phyloP scores from a whole-genome alignment of 2,113 vertebrate species.

The Entosphenus tridentatus region DNA sequence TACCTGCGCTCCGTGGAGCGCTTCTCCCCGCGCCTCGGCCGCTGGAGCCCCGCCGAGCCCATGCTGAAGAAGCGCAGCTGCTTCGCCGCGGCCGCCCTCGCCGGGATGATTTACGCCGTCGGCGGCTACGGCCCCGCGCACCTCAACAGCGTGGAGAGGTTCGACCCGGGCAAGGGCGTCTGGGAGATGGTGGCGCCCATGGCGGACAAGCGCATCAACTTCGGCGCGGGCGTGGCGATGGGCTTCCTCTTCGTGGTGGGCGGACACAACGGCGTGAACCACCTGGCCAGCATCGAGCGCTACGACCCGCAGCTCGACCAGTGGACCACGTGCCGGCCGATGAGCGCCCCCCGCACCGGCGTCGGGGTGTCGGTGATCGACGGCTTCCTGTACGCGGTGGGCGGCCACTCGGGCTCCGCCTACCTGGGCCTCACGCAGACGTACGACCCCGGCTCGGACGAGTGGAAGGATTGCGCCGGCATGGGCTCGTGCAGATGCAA shows the following conservation, averaged over 20 bases:
- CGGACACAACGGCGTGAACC: slow-evolving; percentile 85
- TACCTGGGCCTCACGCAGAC: slow-evolving; percentile 88
- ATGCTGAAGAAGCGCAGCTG: slow-evolving; percentile 87
- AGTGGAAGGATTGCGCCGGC: slow-evolving; percentile 76
- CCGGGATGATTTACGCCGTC: slow-evolving; percentile 89
- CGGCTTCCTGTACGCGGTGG: slow-evolving; percentile 84
- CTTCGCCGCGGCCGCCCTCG: slow-evolving; percentile 65
- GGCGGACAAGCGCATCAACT: slow-evolving; percentile 94
- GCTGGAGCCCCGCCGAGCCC: slow-evolving; percentile 76
- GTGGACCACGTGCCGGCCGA: slow-evolving; percentile 80
- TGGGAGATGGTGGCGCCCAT: slow-evolving; percentile 93
- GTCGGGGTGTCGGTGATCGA: slow-evolving; percentile 83
- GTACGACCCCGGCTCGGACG: slow-evolving; percentile 72
- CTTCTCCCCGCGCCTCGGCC: slow-evolving; percentile 64
- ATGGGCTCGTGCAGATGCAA: slow-evolving; percentile 96
- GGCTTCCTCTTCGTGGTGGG: slow-evolving; percentile 96
- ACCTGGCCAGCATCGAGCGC: slow-evolving; percentile 84
- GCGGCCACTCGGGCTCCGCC: slow-evolving; percentile 83
- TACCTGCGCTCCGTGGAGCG: slow-evolving; percentile 85
- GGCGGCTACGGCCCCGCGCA: slow-evolving; percentile 86
- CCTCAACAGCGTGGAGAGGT: slow-evolving; percentile 94
- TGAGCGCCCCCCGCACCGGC: slow-evolving; percentile 88
- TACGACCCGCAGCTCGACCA: slow-evolving; percentile 94
- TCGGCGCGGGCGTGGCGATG: slow-evolving; percentile 79
- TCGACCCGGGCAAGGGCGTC: slow-evolving; percentile 72